Conservation (phyloP, 2,113 vertebrate species). For the Balaenoptera acutorostrata region DNA sequence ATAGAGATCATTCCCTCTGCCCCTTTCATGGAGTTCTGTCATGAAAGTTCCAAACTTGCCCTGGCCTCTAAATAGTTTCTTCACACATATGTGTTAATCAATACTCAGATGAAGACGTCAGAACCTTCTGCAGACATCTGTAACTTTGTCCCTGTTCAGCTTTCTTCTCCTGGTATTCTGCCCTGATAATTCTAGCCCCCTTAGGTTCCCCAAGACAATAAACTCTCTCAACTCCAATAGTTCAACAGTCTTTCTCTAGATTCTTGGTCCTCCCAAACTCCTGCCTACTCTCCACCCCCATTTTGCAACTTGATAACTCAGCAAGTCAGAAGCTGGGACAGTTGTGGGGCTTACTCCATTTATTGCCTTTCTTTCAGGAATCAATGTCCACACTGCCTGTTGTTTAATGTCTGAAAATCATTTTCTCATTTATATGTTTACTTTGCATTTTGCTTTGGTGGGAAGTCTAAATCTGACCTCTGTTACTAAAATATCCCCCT, state of each 20-base stretch:
- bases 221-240: not conserved
- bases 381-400: accelerated
- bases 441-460: not conserved
- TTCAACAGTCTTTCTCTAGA: not conserved
- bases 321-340: no score
- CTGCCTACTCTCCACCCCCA: accelerated
- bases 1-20: not conserved
- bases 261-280: not conserved
- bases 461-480: not conserved
- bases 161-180: not conserved
- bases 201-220: not conserved
- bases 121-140: not conserved
- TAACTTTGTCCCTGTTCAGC: not conserved
- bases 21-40: not conserved
- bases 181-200: not conserved
- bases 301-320: not conserved
- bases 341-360: not conserved
- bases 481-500: not conserved
- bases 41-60: no score
- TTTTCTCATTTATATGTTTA: not conserved
- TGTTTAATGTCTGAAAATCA: not conserved
- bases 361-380: not conserved
- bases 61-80: not conserved
- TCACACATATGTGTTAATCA: not conserved
- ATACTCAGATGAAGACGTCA: not conserved